Percentiles rank a stretch among this genome's conserved stretches.
These are phyloP conservation scores for Tanaodytes sp. DNA, from an alignment of 2,888 invertebrate genomes.

Conservation along the genomic window DNA sequence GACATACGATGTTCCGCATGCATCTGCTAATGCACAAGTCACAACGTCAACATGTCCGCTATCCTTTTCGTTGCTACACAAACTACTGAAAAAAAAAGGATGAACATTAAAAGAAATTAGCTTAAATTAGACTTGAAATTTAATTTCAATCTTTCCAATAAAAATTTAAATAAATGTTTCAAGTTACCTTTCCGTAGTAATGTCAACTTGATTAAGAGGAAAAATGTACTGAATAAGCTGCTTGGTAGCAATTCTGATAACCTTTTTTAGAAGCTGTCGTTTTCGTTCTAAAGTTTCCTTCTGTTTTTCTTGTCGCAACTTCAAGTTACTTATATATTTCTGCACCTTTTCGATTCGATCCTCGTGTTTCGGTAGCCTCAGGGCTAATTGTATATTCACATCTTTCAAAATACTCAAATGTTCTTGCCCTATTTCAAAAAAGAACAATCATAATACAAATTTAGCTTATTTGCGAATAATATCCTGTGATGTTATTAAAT, in stretches of 20 bases:
- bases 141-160: no score
- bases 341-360: conserved; percentile 78
- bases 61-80: conserved; percentile 68
- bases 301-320: conserved; percentile 74
- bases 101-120: no score
- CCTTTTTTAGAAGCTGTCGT: conserved; percentile 76
- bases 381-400: conserved; percentile 72
- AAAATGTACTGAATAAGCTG: conserved; percentile 81
- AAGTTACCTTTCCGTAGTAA: conserved; percentile 74
- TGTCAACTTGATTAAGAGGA: conserved; percentile 77
- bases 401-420: conserved; percentile 68
- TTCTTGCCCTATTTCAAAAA: conserved; percentile 65
- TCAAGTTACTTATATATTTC: conserved; percentile 75
- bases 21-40: conserved; percentile 78
- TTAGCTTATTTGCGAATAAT: no score
- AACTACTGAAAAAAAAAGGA: conserved; percentile 50
- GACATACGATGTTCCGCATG: conserved; percentile 85
- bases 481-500: no score
- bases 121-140: no score
- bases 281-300: conserved; percentile 74
- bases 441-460: not conserved
- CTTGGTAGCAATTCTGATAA: conserved; percentile 76
- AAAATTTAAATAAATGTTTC: no score
- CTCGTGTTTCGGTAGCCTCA: conserved; percentile 78
- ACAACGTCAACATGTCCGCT: conserved; percentile 66